Evolutionary conservation across 2,113 vertebrate species (phyloP).

Genomic region (Machaerirhynchus nigripectus): DNA sequence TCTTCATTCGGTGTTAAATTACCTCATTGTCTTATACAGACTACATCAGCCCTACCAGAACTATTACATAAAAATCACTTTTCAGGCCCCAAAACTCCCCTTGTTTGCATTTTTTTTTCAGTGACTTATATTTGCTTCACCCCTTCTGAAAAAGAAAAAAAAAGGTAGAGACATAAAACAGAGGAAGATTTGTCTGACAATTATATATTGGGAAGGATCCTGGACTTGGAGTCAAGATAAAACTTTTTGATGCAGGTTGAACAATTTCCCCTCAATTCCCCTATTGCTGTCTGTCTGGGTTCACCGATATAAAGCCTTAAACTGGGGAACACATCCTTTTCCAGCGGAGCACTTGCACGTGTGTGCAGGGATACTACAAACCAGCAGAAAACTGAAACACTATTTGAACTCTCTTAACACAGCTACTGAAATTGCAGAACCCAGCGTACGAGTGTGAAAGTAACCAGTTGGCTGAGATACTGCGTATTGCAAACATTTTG

Average conservation of each 20-base stretch:
- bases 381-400: background rate
- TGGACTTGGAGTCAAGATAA: background rate
- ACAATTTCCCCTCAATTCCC: background rate
- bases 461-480: fast-evolving
- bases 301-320: fast-evolving
- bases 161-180: background rate
- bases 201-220: background rate
- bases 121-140: background rate
- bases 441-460: background rate
- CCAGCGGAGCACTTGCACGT: fast-evolving
- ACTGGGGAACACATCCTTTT: background rate
- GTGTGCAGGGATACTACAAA: background rate
- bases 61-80: background rate
- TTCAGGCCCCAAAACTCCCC: background rate
- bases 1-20: background rate
- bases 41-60: background rate
- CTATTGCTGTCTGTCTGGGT: background rate
- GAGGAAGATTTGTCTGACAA: background rate
- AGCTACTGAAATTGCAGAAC: background rate
- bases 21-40: background rate
- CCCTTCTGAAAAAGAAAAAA: background rate
- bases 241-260: background rate
- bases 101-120: background rate
- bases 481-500: fast-evolving
- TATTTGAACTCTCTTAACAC: background rate